These are phyloP conservation scores for Brachionus angularis DNA, from an alignment of 1,140 invertebrate species.

Conservation along the genomic window DNA sequence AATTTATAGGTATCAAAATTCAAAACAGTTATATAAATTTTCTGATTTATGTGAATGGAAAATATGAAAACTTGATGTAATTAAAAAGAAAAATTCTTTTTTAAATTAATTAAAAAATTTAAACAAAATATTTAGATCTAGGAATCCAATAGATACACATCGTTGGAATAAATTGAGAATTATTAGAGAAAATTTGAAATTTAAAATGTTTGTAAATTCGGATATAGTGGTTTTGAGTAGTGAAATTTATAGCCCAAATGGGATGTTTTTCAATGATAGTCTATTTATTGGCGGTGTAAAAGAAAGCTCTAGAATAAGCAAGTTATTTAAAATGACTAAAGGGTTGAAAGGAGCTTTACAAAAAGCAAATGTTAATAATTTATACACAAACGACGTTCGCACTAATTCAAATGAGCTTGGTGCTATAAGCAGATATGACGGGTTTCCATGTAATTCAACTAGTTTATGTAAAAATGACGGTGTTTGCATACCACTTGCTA, in stretches of 20 bases:
- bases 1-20: constrained; percentile 17
- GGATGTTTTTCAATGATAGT: neutral
- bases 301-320: neutral
- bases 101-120: neutral
- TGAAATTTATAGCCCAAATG: neutral
- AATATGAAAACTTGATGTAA: constrained; percentile 12
- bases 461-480: constrained; percentile 23
- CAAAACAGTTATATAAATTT: constrained; percentile 5
- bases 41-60: neutral
- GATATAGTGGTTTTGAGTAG: constrained; percentile 2
- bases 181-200: constrained; percentile 9
- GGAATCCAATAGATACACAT: neutral
- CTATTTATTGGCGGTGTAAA: constrained; percentile 33
- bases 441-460: constrained; percentile 33
- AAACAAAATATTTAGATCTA: neutral
- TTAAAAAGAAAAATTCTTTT: neutral
- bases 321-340: neutral
- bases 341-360: constrained; percentile 33
- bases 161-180: constrained; percentile 20
- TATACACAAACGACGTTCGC: neutral
- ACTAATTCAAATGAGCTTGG: neutral
- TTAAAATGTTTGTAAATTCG: constrained; percentile 20
- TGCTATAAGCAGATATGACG: neutral
- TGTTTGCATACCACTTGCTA: constrained; percentile 6
- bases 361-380: constrained; percentile 3